These are phyloP conservation scores for Macropus fuliginosus DNA, from an alignment of 2,797 vertebrate species.

Conservation along the genomic window DNA sequence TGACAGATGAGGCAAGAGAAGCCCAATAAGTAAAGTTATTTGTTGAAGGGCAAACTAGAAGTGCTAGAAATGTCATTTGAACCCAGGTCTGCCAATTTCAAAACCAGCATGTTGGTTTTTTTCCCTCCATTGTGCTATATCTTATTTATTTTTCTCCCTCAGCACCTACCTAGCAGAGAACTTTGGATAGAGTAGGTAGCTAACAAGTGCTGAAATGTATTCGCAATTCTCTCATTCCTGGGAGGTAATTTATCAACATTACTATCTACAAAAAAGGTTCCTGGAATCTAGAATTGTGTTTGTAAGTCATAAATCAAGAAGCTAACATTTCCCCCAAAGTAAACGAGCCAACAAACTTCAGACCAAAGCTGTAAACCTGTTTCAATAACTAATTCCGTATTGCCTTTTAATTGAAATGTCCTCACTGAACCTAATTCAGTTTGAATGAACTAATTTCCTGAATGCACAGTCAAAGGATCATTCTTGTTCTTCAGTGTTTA, in stretches of 20 bases:
- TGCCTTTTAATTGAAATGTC: conserved; percentile 43
- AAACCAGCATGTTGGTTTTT: neutral
- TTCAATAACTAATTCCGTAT: conserved; percentile 32
- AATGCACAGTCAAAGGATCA: conserved; percentile 5
- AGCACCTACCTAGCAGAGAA: neutral
- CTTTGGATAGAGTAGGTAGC: neutral
- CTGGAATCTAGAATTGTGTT: conserved; percentile 31
- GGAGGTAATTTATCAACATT: conserved; percentile 44
- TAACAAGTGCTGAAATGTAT: neutral
- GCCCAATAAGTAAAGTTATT: neutral
- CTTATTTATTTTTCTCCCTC: neutral
- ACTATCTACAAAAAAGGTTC: conserved; percentile 20
- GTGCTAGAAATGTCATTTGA: neutral
- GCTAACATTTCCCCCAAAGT: conserved; percentile 34
- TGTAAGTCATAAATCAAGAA: conserved; percentile 53
- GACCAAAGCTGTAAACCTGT: conserved; percentile 35
- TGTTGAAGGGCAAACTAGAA: neutral
- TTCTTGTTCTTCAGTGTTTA: neutral
- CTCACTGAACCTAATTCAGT: conserved; percentile 27
- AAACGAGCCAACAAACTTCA: conserved; percentile 17
- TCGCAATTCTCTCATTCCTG: conserved; percentile 25
- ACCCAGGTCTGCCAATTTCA: neutral
- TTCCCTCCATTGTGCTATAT: neutral
- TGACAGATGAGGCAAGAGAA: neutral
- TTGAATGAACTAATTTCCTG: conserved; percentile 48